Percentiles rank a stretch among this genome's conserved stretches.
Evolutionary conservation across 2,113 vertebrate species (phyloP).

Genomic region (Heliornis fulica): DNA sequence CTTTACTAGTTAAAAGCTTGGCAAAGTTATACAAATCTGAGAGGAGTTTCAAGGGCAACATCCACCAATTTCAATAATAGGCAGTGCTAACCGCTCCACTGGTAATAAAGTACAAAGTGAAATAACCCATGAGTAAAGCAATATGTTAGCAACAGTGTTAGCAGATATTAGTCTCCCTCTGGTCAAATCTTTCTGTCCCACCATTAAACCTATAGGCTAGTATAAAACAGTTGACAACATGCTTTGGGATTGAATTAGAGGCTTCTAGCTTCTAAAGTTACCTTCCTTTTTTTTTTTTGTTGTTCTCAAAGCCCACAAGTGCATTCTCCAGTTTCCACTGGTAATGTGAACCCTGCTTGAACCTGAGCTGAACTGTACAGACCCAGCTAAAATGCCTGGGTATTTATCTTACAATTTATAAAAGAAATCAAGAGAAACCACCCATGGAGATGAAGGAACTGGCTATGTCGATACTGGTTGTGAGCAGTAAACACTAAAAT

Average conservation of each 20-base stretch:
- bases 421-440: background rate
- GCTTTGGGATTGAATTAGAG: slow-evolving; percentile 14
- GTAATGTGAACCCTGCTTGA: background rate
- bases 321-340: background rate
- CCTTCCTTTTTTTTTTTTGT: background rate
- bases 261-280: slow-evolving; percentile 5
- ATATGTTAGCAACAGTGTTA: background rate
- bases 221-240: background rate
- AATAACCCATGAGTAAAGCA: slow-evolving; percentile 23
- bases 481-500: background rate
- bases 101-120: slow-evolving; percentile 21
- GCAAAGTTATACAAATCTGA: background rate
- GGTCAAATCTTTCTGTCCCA: background rate
- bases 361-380: background rate
- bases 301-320: background rate
- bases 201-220: background rate
- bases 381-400: background rate
- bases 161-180: background rate
- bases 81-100: background rate
- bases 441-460: background rate
- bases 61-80: background rate
- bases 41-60: slow-evolving; percentile 10
- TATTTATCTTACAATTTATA: background rate
- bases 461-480: background rate
- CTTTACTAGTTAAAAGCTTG: background rate